Percentiles rank a stretch among this genome's conserved stretches.
Conservation (phyloP, 2,797 vertebrate genomes). For the Hapalemur alaotrensis region DNA sequence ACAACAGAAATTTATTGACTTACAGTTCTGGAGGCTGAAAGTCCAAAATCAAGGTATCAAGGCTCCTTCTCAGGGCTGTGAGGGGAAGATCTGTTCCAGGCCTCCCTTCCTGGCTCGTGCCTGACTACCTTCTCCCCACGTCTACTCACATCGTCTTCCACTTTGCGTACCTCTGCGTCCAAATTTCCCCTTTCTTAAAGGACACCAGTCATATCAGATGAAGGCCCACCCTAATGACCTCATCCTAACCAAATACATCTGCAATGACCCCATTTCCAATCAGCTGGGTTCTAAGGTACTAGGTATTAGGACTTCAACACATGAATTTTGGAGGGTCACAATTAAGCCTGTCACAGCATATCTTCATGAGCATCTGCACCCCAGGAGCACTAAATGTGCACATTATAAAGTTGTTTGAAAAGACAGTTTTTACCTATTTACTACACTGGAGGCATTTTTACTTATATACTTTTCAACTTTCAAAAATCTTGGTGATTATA, state of each 20-base stretch:
- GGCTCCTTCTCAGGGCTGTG: neutral
- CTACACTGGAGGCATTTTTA: slow-evolving; percentile 10
- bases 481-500: neutral
- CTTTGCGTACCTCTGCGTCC: neutral
- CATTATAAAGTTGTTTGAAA: neutral
- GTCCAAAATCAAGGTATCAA: neutral
- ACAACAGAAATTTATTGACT: neutral
- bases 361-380: neutral
- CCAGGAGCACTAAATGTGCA: neutral
- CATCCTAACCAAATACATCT: neutral
- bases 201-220: neutral
- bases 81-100: neutral
- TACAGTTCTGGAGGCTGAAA: neutral
- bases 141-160: neutral
- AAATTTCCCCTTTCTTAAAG: neutral
- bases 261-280: neutral
- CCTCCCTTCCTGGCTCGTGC: neutral
- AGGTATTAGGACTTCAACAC: neutral
- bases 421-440: neutral
- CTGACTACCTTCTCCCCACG: neutral
- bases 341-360: neutral
- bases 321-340: neutral
- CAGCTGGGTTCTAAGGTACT: neutral
- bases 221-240: neutral
- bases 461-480: neutral